phyloP scores from a whole-genome alignment of 1,140 invertebrate genomes.

The Eriosoma lanigerum region DNA sequence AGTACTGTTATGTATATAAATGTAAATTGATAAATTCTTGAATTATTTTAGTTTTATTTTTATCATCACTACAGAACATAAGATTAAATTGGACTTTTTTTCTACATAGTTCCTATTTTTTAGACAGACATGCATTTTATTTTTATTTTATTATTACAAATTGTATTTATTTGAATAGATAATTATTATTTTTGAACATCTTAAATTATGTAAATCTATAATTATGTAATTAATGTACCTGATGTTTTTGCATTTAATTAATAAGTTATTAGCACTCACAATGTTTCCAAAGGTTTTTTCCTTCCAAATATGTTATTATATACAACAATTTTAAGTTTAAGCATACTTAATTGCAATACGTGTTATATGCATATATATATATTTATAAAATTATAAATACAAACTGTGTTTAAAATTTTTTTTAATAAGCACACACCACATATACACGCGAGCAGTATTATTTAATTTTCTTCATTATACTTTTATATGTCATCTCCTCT shows the following conservation, averaged over 20 bases:
- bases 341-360: slow-evolving; percentile 35
- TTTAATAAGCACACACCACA: slow-evolving; percentile 37
- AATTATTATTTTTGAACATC: slow-evolving; percentile 27
- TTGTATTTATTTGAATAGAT: slow-evolving; percentile 34
- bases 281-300: slow-evolving; percentile 26
- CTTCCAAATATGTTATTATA: slow-evolving; percentile 14
- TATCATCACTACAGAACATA: slow-evolving; percentile 7
- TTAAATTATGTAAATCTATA: slow-evolving; percentile 34
- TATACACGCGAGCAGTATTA: slow-evolving; percentile 37
- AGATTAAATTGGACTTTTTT: slow-evolving; percentile 39
- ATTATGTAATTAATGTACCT: slow-evolving; percentile 43
- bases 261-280: slow-evolving; percentile 32
- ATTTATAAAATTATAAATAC: neutral
- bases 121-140: slow-evolving; percentile 50
- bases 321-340: slow-evolving; percentile 19
- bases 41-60: slow-evolving; percentile 7
- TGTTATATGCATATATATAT: neutral
- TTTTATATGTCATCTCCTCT: neutral
- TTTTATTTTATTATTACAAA: slow-evolving; percentile 32
- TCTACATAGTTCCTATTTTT: slow-evolving; percentile 50
- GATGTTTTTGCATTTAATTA: slow-evolving; percentile 49
- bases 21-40: slow-evolving; percentile 24
- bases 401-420: slow-evolving; percentile 36
- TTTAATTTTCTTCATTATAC: slow-evolving; percentile 37
- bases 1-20: slow-evolving; percentile 34